Conservation (phyloP, 1,140 invertebrate genomes). For the Bombus waltoni region DNA sequence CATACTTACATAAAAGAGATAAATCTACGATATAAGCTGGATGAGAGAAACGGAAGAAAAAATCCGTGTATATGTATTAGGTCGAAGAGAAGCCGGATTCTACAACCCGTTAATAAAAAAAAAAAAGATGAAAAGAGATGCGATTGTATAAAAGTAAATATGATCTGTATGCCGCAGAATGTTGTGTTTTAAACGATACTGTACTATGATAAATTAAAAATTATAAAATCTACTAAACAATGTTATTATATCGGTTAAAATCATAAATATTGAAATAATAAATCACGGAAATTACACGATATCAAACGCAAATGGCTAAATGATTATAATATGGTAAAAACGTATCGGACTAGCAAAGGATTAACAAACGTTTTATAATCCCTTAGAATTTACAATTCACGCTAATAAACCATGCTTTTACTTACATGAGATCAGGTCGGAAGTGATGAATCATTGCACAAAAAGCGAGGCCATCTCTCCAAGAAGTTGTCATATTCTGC, state of each 20-base stretch:
- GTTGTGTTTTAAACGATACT: not conserved
- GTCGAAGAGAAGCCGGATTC: too few relatives aligned
- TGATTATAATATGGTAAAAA: not conserved
- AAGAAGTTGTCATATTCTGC: conserved; percentile 96
- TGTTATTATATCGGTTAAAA: not conserved
- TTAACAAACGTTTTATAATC: not conserved
- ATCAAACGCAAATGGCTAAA: not conserved
- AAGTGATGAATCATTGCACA: conserved; percentile 98
- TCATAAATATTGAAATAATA: not conserved
- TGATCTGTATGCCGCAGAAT: not conserved
- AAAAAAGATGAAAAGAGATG: not conserved
- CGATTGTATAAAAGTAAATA: not conserved
- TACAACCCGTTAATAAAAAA: too few relatives aligned
- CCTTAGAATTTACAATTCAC: not conserved
- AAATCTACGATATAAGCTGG: not conserved
- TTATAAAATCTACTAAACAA: not conserved
- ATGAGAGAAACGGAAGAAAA: not conserved
- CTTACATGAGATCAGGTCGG: conserved; percentile 97
- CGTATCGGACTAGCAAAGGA: not conserved
- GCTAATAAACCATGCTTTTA: conserved; percentile 67
- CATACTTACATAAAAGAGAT: not conserved
- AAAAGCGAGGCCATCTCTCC: conserved; percentile 96
- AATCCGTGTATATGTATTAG: not conserved
- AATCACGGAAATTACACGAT: not conserved
- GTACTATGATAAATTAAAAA: not conserved